phyloP scores from a whole-genome alignment of 2,113 vertebrate genomes.

The Grammatotria lemairii region DNA sequence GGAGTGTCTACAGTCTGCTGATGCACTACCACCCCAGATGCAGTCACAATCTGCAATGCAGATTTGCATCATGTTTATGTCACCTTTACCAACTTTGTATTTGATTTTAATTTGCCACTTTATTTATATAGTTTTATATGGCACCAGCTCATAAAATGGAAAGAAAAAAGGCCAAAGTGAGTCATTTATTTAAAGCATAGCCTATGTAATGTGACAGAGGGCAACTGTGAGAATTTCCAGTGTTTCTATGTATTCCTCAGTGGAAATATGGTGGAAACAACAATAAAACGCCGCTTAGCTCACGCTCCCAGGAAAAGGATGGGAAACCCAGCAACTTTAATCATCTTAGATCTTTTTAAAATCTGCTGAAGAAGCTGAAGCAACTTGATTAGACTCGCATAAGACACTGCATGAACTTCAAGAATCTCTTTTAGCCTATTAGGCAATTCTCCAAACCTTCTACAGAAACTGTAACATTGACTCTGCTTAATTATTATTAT shows the following conservation, averaged over 20 bases:
- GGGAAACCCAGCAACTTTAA: not conserved
- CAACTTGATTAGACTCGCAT: not conserved
- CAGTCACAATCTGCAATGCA: not conserved
- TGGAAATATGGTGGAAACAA: conserved; percentile 24
- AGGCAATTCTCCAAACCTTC: not conserved
- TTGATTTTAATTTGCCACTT: not conserved
- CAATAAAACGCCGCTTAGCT: conserved; percentile 19
- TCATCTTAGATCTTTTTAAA: not conserved
- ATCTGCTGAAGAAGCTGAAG: not conserved
- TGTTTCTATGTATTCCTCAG: conserved; percentile 2
- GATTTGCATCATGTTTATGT: not conserved
- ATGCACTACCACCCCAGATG: not conserved
- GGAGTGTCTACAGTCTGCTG: not conserved
- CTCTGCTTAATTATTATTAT: not conserved
- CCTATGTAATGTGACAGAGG: not conserved
- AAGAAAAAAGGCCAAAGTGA: not conserved
- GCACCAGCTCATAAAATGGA: not conserved
- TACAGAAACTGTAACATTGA: not conserved
- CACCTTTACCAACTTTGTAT: not conserved
- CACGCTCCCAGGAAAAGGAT: conserved; percentile 4
- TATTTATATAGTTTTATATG: not conserved
- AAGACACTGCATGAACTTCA: not conserved
- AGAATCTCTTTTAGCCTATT: not conserved
- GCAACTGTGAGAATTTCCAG: not conserved
- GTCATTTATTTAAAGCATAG: not conserved